Percentiles rank a stretch among this genome's conserved stretches.
phyloP scores from a whole-genome alignment of 2,888 invertebrate species.

The Candidula unifasciata region DNA sequence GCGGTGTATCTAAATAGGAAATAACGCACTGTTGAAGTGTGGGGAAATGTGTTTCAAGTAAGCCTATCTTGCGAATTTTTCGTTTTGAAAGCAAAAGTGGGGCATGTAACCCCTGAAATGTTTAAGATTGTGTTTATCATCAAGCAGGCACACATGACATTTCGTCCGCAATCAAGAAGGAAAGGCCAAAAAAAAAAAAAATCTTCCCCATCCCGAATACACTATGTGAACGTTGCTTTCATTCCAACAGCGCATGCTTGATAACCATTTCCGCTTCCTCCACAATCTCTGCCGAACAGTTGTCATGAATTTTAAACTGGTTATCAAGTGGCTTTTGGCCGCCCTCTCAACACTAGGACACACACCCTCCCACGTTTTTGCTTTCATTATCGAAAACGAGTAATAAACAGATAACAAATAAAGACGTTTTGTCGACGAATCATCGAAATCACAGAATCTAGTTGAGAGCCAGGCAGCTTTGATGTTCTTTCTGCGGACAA shows the following conservation, averaged over 20 bases:
- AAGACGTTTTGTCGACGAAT: not conserved
- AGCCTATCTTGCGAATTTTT: not conserved
- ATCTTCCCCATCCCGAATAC: not conserved
- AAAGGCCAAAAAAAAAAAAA: not conserved
- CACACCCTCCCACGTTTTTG: constrained; percentile 12
- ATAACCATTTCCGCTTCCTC: constrained; percentile 3
- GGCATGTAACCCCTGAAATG: not conserved
- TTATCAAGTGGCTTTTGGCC: constrained; percentile 13
- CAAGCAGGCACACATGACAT: not conserved
- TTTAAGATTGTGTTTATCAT: not conserved
- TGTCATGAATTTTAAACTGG: not conserved
- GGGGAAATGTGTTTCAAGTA: constrained; percentile 1
- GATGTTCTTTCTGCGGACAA: not conserved
- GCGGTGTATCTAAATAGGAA: not conserved
- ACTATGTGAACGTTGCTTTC: not conserved
- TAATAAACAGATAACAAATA: constrained; percentile 14
- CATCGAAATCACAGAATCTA: constrained; percentile 10
- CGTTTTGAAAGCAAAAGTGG: constrained; percentile 19
- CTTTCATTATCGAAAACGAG: constrained; percentile 23
- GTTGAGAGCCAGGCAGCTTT: not conserved
- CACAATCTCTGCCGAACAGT: not conserved
- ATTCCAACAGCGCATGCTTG: constrained; percentile 1
- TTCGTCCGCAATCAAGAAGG: not conserved
- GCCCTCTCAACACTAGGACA: not conserved
- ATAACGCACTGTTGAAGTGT: not conserved